Percentiles rank a stretch among this genome's conserved stretches.
Evolutionary conservation across 1,140 invertebrate species (phyloP).

Genomic region (Habropoda laboriosa): DNA sequence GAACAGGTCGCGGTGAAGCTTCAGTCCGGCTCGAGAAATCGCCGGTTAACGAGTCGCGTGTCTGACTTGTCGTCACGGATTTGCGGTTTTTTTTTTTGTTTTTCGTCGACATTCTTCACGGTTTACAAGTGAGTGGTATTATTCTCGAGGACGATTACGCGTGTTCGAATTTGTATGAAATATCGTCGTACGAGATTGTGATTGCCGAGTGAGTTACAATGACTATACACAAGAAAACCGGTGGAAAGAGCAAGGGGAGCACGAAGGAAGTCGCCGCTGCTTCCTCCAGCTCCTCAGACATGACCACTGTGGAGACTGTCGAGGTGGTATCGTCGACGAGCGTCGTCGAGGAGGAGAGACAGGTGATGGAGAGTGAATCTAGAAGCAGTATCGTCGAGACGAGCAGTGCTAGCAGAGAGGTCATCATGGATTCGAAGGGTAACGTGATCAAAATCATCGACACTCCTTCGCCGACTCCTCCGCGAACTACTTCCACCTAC

Average conservation of each 20-base stretch:
- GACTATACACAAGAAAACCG: constrained; percentile 59
- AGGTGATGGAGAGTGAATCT: constrained; percentile 66
- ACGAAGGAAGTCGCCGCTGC: constrained; percentile 52
- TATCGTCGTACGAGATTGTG: neutral
- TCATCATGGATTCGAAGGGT: constrained; percentile 75
- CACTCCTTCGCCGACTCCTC: constrained; percentile 55
- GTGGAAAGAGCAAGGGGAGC: constrained; percentile 52
- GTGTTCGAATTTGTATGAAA: constrained; percentile 14
- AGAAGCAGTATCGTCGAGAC: constrained; percentile 71
- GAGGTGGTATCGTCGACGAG: constrained; percentile 71
- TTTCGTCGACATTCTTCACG: no score
- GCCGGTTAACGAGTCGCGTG: constrained; percentile 6
- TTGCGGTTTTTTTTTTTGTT: no score
- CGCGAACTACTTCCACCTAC: constrained; percentile 22
- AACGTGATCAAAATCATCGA: constrained; percentile 74
- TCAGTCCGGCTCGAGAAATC: constrained; percentile 37
- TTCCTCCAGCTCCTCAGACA: constrained; percentile 46
- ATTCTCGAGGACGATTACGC: neutral
- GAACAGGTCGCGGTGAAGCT: constrained; percentile 37
- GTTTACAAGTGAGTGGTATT: no score
- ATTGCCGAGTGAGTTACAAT: constrained; percentile 20
- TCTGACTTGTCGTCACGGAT: neutral
- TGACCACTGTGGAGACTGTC: constrained; percentile 51
- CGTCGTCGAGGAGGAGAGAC: constrained; percentile 71
- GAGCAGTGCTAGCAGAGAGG: constrained; percentile 70